Percentiles rank a stretch among this genome's conserved stretches.
phyloP scores from a whole-genome alignment of 2,797 vertebrate species.

The Scarus forsteni region DNA sequence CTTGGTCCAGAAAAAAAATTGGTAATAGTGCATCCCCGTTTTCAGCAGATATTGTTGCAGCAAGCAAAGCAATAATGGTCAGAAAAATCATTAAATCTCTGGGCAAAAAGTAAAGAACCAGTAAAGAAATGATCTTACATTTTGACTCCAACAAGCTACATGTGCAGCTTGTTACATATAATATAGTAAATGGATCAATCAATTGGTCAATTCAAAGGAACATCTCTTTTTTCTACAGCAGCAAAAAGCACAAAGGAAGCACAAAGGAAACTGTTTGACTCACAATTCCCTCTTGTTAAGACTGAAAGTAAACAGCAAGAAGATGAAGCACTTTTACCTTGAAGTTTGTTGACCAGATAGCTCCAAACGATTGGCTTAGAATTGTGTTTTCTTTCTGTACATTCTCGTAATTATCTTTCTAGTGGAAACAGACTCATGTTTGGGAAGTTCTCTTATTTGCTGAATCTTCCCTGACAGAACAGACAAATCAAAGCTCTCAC shows the following conservation, averaged over 20 bases:
- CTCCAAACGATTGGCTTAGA: background rate
- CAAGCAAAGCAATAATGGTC: no score
- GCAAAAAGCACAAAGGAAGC: conserved; percentile 45
- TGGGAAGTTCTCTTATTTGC: background rate
- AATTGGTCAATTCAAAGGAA: conserved; percentile 71
- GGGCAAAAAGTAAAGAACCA: background rate
- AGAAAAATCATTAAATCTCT: conserved; percentile 15
- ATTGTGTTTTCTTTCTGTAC: background rate
- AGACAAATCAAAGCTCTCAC: background rate
- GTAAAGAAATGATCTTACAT: conserved; percentile 29
- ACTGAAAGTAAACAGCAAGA: conserved; percentile 14
- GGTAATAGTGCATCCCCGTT: no score
- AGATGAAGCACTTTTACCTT: background rate
- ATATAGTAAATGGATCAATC: conserved; percentile 26
- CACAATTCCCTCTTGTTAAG: conserved; percentile 45
- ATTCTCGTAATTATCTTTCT: background rate
- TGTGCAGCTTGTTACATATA: no score
- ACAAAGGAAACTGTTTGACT: conserved; percentile 58
- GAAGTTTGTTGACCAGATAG: background rate
- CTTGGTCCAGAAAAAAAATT: no score
- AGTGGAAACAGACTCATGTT: background rate
- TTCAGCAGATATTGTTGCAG: no score
- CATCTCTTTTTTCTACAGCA: conserved; percentile 60
- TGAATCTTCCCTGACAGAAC: background rate
- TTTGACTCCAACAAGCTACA: conserved; percentile 26